Evolutionary conservation across 1,140 invertebrate genomes (phyloP), one percentile per base, ranked within the genome.

Genomic region (Drosophila gunungcola): DNA sequence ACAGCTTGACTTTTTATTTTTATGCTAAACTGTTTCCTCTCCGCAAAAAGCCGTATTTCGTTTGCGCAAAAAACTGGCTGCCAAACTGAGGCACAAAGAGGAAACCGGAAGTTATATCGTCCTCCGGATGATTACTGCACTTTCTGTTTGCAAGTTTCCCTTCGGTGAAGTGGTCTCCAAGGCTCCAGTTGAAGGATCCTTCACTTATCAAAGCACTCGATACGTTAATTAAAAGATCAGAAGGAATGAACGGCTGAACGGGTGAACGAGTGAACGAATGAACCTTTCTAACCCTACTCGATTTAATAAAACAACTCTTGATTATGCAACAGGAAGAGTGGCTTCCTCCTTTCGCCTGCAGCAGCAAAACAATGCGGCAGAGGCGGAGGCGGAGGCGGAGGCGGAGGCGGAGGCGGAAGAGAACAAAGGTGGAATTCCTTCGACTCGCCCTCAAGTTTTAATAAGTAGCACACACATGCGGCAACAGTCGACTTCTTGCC

Each of bases 1-100:
- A 36, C 41, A 53, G 63, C 63, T 80, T 85, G 69, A 78, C 54
- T 86, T 81, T 78, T 70, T 51, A 78, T 85, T 78, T 78, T 70
- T 80, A 86, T 85, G 83, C 78, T 86, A 85, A 86, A 70, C 82
- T 70, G 60, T 75, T 86, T 81, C 68, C 78, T 78, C 54, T 86
- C 65, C 67, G 64, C 69, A 75, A 75, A 74, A 34, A 67, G 61
- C 61, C 73, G 67, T 52, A 82, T 86, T 88, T 78, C 54, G 77
- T 75, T 81, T 72, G 74, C 57, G 80, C 60, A 74, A 86, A 86
- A 46, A 74, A 54, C 63, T 78, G 73, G 42, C 41, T n/a, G 32
- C 51, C 10, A 34, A 57, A 42, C 55, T 84, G 75, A 68, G 70
- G 80, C 65, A 56, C 70, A 84, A 83, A 68, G 48, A 34, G 11